phyloP scores from a whole-genome alignment of 2,888 invertebrate genomes.

The Branchipolynoe longqiensis region DNA sequence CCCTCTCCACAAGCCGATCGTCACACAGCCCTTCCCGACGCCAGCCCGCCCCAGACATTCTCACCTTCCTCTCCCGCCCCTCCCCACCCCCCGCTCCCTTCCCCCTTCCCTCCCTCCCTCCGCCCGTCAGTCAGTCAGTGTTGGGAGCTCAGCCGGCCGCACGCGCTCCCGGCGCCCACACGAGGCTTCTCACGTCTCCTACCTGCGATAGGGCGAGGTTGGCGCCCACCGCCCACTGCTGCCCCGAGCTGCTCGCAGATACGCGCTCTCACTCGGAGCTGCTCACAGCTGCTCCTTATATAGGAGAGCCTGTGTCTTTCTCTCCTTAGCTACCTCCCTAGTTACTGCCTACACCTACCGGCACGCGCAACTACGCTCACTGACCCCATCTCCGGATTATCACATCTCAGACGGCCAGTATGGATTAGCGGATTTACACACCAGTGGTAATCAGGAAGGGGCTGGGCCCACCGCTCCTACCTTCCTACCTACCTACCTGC shows the following conservation, averaged over 20 bases:
- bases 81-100: not conserved
- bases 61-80: not conserved
- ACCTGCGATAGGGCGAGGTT: not conserved
- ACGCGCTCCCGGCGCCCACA: too few relatives aligned
- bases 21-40: not conserved
- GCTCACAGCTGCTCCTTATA: not conserved
- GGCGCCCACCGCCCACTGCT: not conserved
- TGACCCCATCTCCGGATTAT: too few relatives aligned
- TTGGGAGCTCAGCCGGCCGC: not conserved
- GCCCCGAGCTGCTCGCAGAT: slow-evolving; percentile 14
- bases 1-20: too few relatives aligned
- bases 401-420: too few relatives aligned
- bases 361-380: too few relatives aligned
- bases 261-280: not conserved
- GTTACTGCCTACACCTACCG: too few relatives aligned
- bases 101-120: not conserved
- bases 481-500: too few relatives aligned
- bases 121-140: not conserved
- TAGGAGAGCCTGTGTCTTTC: not conserved
- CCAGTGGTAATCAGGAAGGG: too few relatives aligned
- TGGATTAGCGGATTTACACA: too few relatives aligned
- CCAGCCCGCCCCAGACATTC: not conserved
- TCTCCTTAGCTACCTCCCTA: too few relatives aligned
- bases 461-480: too few relatives aligned
- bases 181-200: too few relatives aligned